These are phyloP conservation scores for Phrynosoma blainvillii DNA, from an alignment of 2,113 vertebrate genomes.

Conservation along the genomic window DNA sequence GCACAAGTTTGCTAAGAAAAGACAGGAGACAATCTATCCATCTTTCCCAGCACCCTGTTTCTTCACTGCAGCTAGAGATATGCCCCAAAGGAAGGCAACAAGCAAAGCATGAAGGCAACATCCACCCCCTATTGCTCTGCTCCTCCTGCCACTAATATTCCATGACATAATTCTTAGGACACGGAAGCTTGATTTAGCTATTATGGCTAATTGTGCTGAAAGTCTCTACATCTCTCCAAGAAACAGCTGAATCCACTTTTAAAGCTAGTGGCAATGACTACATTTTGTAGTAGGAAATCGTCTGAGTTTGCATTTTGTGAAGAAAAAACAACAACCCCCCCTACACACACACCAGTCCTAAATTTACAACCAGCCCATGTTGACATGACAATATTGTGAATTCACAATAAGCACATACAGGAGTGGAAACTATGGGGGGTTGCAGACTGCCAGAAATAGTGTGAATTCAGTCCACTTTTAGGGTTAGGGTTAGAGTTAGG, in stretches of 20 bases:
- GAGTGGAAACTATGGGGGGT: too few relatives aligned
- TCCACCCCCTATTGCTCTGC: too few relatives aligned
- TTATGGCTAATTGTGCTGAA: not conserved
- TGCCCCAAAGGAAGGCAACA: not conserved
- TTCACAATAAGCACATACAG: not conserved
- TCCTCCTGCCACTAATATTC: not conserved
- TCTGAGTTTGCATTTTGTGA: too few relatives aligned
- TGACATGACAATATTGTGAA: not conserved
- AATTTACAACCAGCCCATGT: not conserved
- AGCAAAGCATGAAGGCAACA: too few relatives aligned
- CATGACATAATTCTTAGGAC: not conserved
- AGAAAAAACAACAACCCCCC: too few relatives aligned
- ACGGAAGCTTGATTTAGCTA: not conserved
- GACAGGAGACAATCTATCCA: too few relatives aligned
- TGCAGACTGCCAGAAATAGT: too few relatives aligned
- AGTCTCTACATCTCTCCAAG: not conserved
- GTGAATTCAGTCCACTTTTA: too few relatives aligned
- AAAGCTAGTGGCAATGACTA: not conserved
- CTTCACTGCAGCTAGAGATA: not conserved
- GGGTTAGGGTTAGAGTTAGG: too few relatives aligned
- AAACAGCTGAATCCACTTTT: not conserved
- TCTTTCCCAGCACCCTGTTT: not conserved
- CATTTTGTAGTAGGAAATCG: not conserved
- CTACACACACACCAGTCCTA: not conserved
- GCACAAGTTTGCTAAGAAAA: too few relatives aligned